These are phyloP conservation scores for Suricata suricatta DNA, from an alignment of 2,113 vertebrate species.

Conservation along the genomic window DNA sequence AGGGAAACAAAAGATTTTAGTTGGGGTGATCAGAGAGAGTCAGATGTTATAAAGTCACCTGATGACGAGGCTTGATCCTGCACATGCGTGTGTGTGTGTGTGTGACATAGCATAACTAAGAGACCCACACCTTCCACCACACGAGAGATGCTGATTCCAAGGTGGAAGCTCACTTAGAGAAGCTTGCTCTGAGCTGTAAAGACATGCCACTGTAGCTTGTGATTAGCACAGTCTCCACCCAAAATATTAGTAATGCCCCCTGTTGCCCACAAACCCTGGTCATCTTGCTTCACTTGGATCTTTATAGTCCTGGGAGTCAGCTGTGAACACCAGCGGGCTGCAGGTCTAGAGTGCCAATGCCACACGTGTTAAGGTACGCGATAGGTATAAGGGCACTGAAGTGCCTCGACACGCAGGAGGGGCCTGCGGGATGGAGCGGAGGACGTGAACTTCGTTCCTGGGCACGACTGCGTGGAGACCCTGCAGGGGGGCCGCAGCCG, in stretches of 20 bases:
- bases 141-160: background rate
- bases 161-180: constrained; percentile 2
- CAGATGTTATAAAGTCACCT: background rate
- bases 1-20: background rate
- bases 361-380: background rate
- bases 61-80: background rate
- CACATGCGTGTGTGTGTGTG: accelerated
- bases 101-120: background rate
- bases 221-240: background rate
- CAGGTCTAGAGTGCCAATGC: background rate
- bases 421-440: background rate
- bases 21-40: background rate
- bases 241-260: background rate
- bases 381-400: background rate
- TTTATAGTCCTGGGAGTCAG: background rate
- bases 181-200: background rate
- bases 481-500: background rate
- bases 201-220: background rate
- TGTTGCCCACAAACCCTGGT: background rate
- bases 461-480: accelerated
- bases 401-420: background rate
- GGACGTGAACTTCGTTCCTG: background rate
- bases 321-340: background rate
- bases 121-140: background rate
- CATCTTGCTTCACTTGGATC: background rate